Percentiles rank a stretch among this genome's conserved stretches.
Evolutionary conservation across 2,888 invertebrate species (phyloP).

Genomic region (Listrodromus nycthemerus): DNA sequence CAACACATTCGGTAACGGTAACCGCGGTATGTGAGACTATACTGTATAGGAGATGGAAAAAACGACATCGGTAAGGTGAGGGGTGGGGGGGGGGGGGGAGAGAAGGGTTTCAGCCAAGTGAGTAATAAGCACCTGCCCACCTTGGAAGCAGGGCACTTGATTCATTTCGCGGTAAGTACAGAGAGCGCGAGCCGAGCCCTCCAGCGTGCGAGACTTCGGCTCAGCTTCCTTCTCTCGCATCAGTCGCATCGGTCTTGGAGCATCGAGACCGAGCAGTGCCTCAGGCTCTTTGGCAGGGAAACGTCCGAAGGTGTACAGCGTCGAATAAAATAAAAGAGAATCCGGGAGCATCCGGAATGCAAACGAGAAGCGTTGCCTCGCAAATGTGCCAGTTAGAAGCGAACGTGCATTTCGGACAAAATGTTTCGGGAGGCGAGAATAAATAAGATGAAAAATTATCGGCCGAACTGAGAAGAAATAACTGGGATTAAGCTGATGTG

Average conservation of each 20-base stretch:
- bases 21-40: conserved; percentile 7
- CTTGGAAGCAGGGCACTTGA: conserved; percentile 82
- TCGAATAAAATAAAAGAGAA: conserved; percentile 1
- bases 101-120: conserved; percentile 70
- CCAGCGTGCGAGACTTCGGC: conserved; percentile 38
- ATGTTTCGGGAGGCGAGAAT: background rate
- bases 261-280: conserved; percentile 75
- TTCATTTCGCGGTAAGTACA: conserved; percentile 84
- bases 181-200: conserved; percentile 73
- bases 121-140: conserved; percentile 84
- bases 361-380: background rate
- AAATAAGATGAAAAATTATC: background rate
- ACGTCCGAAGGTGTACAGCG: conserved; percentile 11
- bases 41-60: conserved; percentile 36
- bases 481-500: background rate
- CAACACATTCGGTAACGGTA: conserved; percentile 1
- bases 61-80: conserved; percentile 37
- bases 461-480: background rate
- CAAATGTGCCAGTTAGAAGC: background rate
- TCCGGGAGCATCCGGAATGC: conserved; percentile 48
- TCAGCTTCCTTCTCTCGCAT: conserved; percentile 34
- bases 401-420: background rate
- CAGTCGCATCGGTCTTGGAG: conserved; percentile 10
- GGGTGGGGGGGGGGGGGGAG: background rate
- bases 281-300: conserved; percentile 73